These are phyloP conservation scores for Upupa epops DNA, from an alignment of 2,113 vertebrate genomes.

Conservation along the genomic window DNA sequence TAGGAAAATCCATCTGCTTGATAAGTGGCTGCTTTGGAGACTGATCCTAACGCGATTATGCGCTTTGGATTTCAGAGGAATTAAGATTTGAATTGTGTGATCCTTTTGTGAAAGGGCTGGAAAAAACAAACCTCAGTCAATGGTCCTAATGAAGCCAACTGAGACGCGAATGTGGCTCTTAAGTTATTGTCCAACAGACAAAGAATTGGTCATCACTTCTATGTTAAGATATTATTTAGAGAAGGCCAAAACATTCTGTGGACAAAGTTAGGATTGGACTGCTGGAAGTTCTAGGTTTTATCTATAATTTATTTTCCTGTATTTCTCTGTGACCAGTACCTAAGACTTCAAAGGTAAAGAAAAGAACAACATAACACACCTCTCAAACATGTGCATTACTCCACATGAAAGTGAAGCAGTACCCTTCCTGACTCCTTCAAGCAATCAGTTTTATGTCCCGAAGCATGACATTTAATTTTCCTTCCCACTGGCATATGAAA, in stretches of 20 bases:
- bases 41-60: not conserved
- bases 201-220: not conserved
- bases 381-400: not conserved
- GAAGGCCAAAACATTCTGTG: not conserved
- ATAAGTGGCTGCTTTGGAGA: not conserved
- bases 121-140: not conserved
- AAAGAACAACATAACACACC: not conserved
- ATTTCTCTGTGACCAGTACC: not conserved
- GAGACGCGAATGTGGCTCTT: accelerated
- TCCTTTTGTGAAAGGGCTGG: not conserved
- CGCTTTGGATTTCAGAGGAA: not conserved
- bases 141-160: not conserved
- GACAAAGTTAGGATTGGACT: not conserved
- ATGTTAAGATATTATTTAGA: not conserved
- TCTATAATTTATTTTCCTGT: not conserved
- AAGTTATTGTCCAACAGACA: not conserved
- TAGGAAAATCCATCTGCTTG: constrained; percentile 3
- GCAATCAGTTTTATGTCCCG: not conserved
- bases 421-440: constrained; percentile 4
- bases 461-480: constrained; percentile 40
- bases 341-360: not conserved
- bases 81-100: not conserved
- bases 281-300: not conserved
- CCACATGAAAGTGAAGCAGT: not conserved
- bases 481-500: not conserved